Percentiles rank a stretch among this genome's conserved stretches.
These are phyloP conservation scores for Tapirus terrestris DNA, from an alignment of 2,113 vertebrate species.

Conservation along the genomic window DNA sequence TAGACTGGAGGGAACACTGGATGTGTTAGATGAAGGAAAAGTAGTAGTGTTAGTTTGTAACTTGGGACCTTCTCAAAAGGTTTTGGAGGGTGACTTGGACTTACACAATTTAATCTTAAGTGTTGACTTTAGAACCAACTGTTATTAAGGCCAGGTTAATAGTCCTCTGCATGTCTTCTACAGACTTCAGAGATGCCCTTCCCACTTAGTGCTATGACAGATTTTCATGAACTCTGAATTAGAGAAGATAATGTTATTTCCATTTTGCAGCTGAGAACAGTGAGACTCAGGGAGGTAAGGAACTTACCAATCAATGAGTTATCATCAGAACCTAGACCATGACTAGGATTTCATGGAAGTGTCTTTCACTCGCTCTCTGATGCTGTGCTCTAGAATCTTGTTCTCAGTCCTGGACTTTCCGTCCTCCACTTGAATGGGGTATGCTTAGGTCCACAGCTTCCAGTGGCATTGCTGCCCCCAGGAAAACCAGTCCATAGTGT, in stretches of 20 bases:
- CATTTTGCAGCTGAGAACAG: neutral
- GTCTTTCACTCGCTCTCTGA: neutral
- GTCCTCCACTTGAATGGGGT: neutral
- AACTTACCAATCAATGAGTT: neutral
- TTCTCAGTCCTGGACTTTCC: neutral
- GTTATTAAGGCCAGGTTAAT: no score
- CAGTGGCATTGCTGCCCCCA: neutral
- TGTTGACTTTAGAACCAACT: neutral
- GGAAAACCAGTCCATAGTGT: neutral
- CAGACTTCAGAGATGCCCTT: neutral
- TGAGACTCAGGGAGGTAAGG: neutral
- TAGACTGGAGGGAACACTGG: neutral
- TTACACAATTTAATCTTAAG: neutral
- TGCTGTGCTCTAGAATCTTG: neutral
- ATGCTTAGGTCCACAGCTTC: neutral
- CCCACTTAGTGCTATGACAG: neutral
- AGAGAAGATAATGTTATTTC: neutral
- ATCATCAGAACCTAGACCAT: neutral
- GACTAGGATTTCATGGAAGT: neutral
- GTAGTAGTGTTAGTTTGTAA: neutral
- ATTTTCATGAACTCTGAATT: neutral
- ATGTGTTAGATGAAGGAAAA: neutral
- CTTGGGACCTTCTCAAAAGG: neutral
- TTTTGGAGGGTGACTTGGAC: neutral
- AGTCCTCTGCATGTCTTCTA: neutral